Evolutionary conservation across 2,797 vertebrate species (phyloP).

Genomic region (Muscicapa comitata): DNA sequence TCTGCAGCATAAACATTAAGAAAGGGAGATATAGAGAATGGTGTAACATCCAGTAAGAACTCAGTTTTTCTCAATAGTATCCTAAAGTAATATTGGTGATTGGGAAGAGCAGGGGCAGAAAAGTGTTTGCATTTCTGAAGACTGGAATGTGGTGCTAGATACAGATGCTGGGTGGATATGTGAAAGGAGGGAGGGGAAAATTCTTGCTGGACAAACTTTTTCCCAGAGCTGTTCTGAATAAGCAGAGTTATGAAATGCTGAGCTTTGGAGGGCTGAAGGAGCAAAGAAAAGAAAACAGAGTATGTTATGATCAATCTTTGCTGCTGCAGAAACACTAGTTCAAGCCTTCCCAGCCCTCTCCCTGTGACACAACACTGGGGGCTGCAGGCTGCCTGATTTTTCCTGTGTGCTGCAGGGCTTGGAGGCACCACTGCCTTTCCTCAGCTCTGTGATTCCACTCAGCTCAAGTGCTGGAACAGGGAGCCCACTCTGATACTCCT

Average conservation of each 20-base stretch:
- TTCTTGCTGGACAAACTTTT: neutral
- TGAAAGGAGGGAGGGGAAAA: neutral
- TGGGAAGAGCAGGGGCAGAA: neutral
- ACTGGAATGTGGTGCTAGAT: neutral
- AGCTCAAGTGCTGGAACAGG: neutral
- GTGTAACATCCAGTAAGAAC: neutral
- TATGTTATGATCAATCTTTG: neutral
- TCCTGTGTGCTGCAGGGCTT: neutral
- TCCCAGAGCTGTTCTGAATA: neutral
- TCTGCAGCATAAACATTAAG: neutral
- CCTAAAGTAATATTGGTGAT: neutral
- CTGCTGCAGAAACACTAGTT: neutral
- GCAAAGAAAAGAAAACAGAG: neutral
- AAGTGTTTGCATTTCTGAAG: neutral
- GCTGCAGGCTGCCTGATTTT: neutral
- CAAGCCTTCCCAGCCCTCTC: neutral
- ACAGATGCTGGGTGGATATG: accelerated
- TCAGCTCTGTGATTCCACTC: neutral
- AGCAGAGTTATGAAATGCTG: neutral
- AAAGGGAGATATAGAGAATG: neutral
- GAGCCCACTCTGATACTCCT: neutral
- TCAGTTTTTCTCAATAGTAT: neutral
- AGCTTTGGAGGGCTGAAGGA: neutral
- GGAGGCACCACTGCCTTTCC: neutral
- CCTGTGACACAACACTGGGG: neutral